Evolutionary conservation across 2,888 invertebrate genomes (phyloP), one percentile per base, ranked within the genome.

Genomic region (Rhamphomyia laevipes): DNA sequence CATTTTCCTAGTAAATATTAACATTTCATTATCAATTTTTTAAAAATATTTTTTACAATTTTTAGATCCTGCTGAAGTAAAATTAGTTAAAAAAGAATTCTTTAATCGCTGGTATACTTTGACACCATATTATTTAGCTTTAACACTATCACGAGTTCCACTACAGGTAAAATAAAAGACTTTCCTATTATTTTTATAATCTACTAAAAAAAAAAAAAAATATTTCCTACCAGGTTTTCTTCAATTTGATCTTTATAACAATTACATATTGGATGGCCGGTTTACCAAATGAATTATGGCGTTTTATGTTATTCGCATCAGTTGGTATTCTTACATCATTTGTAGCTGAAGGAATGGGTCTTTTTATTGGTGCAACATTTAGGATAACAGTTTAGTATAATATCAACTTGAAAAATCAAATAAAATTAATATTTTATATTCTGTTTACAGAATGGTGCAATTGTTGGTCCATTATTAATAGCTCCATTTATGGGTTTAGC

Each of bases 321-420:
- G 74, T 85, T 23, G 81, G 82, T 0, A 77, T 83, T 46, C 71
- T 82, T 48, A 80, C 84, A 10, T 82, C 85, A 0, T 69, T 89
- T 38, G 82, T 82, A 1, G 81, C 86, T 16, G 89, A 89, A 63
- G 84, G 86, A 31, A 74, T 87, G 63, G 89, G 88, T 1, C 63
- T 88, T 52, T 78, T 86, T 1, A 84, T 89, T 57, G 88, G 88
- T 46, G 78, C 82, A 4, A 68, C 79, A 11, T 82, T 82, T 56
- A 81, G 73, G 61, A 74, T 82, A 48, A 76, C 77, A 57, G 82
- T 82, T n/a, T n/a, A 61, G 13, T 13, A 35, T 13, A 35, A n/a
- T 5, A n/a, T 13, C 35, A 35, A 13, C n/a, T n/a, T n/a, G n/a
- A n/a, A n/a, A n/a, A n/a, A n/a, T n/a, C n/a, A 35, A 35, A 10